Evolutionary conservation across 1,140 invertebrate species (phyloP), one percentile per base, ranked within the genome.

Genomic region (Bilobella aurantiaca): DNA sequence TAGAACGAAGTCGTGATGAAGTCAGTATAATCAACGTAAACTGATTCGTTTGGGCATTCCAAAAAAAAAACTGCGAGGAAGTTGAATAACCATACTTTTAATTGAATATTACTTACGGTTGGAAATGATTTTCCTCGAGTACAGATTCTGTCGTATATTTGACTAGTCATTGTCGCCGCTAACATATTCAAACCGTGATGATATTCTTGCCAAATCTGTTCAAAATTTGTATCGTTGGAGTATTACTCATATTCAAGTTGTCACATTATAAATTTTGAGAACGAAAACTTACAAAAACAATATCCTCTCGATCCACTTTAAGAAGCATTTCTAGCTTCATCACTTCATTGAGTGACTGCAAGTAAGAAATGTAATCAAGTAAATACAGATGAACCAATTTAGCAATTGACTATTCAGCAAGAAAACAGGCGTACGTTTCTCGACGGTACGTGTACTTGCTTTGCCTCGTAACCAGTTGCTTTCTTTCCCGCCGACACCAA

Each of bases 261-360:
- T n/a, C n/a, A n/a, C n/a, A n/a, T n/a, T n/a, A n/a, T n/a, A n/a
- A n/a, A n/a, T n/a, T n/a, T n/a, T 16, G 32, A 42, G 62, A 59
- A 65, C 47, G 31, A 42, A 49, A 34, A 42, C 68, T 69, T 67
- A 66, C 67, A 53, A 66, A 65, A n/a, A 65, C 32, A 29, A 72
- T 64, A 29, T 74, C 69, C 58, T 77, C 77, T 66, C 74, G 62
- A 68, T 82, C 80, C 31, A 94, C 86, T 77, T 93, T 89, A 65
- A 85, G 81, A 63, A 93, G 79, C 62, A 91, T 78, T 2, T 91
- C 88, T 42, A 87, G 68, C 78, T 92, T 93, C 81, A 93, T 87
- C 37, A 93, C 83, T 69, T 85, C 84, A 67, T 83, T 78, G 12
- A 92, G 78, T 67, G 79, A 78, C 76, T 76, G 64, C 25, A 34